A percentile compares a stretch with the other conserved stretches of the same genome.
phyloP scores from a whole-genome alignment of 2,113 vertebrate genomes.

The Echinops telfairi region DNA sequence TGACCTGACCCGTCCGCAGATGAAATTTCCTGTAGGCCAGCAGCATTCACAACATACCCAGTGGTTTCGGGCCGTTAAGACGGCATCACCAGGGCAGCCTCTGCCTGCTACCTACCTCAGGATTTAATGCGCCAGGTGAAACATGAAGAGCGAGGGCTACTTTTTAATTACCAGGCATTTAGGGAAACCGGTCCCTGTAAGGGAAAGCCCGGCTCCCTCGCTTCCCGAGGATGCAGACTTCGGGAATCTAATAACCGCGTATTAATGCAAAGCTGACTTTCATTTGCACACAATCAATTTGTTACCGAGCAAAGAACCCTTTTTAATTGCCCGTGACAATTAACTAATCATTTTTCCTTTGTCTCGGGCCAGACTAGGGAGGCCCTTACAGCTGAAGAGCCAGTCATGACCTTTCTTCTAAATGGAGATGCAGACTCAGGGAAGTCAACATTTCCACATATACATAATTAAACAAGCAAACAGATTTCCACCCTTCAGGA shows the following conservation, averaged over 20 bases:
- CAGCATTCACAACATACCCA: constrained; percentile 41
- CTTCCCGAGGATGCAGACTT: constrained; percentile 52
- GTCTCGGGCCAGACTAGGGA: constrained; percentile 59
- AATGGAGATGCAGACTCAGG: constrained; percentile 20
- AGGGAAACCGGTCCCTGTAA: constrained; percentile 11
- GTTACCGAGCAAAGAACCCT: constrained; percentile 78
- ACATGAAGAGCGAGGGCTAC: constrained; percentile 39
- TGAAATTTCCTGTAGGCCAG: not conserved
- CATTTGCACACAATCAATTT: constrained; percentile 79
- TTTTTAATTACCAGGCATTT: constrained; percentile 53
- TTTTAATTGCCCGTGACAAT: constrained; percentile 78
- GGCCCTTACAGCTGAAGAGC: constrained; percentile 37
- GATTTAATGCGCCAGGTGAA: not conserved
- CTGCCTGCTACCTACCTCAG: not conserved
- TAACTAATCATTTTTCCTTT: constrained; percentile 76
- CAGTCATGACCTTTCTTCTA: constrained; percentile 62
- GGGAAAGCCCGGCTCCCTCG: constrained; percentile 46
- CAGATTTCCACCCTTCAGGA: constrained; percentile 3
- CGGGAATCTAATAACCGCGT: constrained; percentile 71
- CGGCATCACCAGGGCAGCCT: constrained; percentile 34
- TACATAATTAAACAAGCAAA: not conserved
- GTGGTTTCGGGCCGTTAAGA: constrained; percentile 61
- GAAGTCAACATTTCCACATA: not conserved
- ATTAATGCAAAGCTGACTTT: constrained; percentile 66
- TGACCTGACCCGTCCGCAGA: not conserved